Evolutionary conservation across 2,888 invertebrate species (phyloP), one percentile per base, ranked within the genome.

Genomic region (Tillus elongatus): DNA sequence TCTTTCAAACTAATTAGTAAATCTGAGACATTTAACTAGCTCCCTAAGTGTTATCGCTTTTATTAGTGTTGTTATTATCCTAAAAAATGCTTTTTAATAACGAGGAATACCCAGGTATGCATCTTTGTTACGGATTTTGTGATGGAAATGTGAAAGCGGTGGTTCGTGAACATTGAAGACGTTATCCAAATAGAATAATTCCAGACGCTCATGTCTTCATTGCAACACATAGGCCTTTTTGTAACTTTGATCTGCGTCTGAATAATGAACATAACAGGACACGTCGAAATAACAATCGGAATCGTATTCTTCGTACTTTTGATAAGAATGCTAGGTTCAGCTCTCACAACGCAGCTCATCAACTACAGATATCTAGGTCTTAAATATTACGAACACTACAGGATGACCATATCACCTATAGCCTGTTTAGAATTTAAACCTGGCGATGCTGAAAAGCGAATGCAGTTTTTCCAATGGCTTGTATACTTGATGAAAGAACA

Each of bases 181-280:
- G 24, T 19, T 19, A 19, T n/a, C 24, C 24, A 19, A 19, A 19
- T 19, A 19, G 24, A 19, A 19, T 6, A 19, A 19, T 19, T 19
- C 24, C 24, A 19, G 24, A 19, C 24, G 24, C 24, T 19, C 24
- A n/a, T 19, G 24, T 19, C 24, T 19, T 19, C 24, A 19, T 19
- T 19, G 6, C 6, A 19, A 19, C 24, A 19, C 24, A 19, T 6
- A 19, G 24, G 24, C 6, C 6, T 19, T 19, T 19, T 19, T 19
- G n/a, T 19, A 19, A n/a, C 24, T 19, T 19, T 19, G 24, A n/a
- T n/a, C n/a, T 19, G 24, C 24, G 24, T 19, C 6, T 19, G 24
- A 19, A 19, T 19, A 19, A n/a, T n/a, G 24, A 19, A 19, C 24
- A 19, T 19, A 8, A 19, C 24, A 19, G 24, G n/a, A 19, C 6